Evolutionary conservation across 1,140 invertebrate species (phyloP).

Genomic region (Drosophila lacertosa): DNA sequence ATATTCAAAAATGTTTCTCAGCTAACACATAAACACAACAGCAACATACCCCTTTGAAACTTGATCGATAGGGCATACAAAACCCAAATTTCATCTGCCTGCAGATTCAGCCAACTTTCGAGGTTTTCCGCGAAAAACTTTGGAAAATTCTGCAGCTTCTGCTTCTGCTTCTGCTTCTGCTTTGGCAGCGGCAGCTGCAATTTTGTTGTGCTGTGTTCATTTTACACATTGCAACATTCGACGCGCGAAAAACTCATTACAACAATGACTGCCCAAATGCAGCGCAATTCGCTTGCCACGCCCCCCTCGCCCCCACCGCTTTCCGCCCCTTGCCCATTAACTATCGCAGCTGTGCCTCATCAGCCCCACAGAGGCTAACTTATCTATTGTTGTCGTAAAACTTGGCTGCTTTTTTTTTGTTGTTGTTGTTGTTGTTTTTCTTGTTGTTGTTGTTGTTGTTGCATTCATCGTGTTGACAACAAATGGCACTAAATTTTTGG

Average conservation of each 20-base stretch:
- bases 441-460: slow-evolving; percentile 42
- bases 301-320: not conserved
- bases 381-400: slow-evolving; percentile 50
- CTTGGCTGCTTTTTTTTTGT: slow-evolving; percentile 46
- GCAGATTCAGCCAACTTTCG: slow-evolving; percentile 29
- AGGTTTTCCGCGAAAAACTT: slow-evolving; percentile 20
- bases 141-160: slow-evolving; percentile 30
- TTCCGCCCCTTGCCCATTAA: no score
- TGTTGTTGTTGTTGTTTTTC: slow-evolving; percentile 3
- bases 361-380: not conserved
- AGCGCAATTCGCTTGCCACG: slow-evolving; percentile 52
- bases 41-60: no score
- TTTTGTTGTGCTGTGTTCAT: slow-evolving; percentile 66
- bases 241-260: slow-evolving; percentile 70
- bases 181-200: slow-evolving; percentile 23
- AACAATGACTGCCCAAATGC: slow-evolving; percentile 78
- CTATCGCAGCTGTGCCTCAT: no score
- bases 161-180: slow-evolving; percentile 25
- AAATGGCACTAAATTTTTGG: slow-evolving; percentile 77
- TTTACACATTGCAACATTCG: slow-evolving; percentile 76
- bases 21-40: no score
- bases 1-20: no score
- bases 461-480: slow-evolving; percentile 76
- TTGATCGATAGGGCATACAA: not conserved
- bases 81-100: slow-evolving; percentile 1